Evolutionary conservation across 2,888 invertebrate species (phyloP).

Genomic region (Brachyopa scutellaris): DNA sequence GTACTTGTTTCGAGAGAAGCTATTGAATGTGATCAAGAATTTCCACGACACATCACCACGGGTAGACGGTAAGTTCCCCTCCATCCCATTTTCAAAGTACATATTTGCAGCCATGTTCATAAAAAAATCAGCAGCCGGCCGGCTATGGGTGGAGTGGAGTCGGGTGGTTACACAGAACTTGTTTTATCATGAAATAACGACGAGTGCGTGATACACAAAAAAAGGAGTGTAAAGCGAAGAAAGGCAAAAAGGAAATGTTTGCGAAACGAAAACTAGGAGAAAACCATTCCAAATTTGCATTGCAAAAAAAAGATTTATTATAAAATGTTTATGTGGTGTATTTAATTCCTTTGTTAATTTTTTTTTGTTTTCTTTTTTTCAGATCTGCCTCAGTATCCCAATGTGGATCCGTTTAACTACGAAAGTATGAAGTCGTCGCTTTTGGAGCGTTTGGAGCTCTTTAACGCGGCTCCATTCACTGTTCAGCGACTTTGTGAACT

Average conservation of each 20-base stretch:
- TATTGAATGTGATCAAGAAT: slow-evolving; percentile 92
- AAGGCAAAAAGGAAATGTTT: slow-evolving; percentile 21
- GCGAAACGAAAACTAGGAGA: slow-evolving; percentile 8
- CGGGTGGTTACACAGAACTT: slow-evolving; percentile 67
- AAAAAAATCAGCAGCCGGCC: slow-evolving; percentile 57
- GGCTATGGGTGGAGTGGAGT: slow-evolving; percentile 44
- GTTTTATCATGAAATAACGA: slow-evolving; percentile 60
- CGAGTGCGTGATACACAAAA: slow-evolving; percentile 30
- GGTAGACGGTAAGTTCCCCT: slow-evolving; percentile 79
- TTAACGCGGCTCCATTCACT: slow-evolving; percentile 96
- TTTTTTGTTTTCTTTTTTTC: slow-evolving; percentile 75
- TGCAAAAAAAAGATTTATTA: background rate
- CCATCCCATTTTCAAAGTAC: slow-evolving; percentile 26
- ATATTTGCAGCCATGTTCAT: slow-evolving; percentile 59
- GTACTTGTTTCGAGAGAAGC: slow-evolving; percentile 93
- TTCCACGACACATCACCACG: slow-evolving; percentile 91
- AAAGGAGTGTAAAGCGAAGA: slow-evolving; percentile 43
- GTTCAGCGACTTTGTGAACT: slow-evolving; percentile 98
- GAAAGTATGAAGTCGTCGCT: slow-evolving; percentile 93
- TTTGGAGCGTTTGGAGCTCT: slow-evolving; percentile 91
- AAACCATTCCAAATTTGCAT: background rate
- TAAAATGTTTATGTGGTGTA: background rate
- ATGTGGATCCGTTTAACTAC: slow-evolving; percentile 95
- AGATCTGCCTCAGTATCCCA: slow-evolving; percentile 93
- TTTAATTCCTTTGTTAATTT: slow-evolving; percentile 5